Evolutionary conservation across 2,888 invertebrate species (phyloP).

Genomic region (Torymus tubicola): DNA sequence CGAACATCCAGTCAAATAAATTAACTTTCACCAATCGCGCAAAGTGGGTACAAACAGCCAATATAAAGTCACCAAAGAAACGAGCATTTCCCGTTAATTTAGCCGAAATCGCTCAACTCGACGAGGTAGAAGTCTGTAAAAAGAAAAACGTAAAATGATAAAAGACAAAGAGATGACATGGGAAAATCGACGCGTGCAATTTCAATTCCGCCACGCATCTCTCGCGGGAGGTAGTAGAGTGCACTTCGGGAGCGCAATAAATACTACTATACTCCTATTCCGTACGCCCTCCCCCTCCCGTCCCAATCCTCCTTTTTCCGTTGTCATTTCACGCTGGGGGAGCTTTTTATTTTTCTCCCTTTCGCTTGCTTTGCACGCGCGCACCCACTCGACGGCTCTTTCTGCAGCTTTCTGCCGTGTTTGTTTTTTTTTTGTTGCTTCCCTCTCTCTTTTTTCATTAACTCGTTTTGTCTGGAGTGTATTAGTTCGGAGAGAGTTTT

Average conservation of each 20-base stretch:
- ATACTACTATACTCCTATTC: slow-evolving; percentile 18
- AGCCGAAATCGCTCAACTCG: no score
- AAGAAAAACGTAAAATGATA: no score
- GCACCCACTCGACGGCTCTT: no score
- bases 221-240: slow-evolving; percentile 26
- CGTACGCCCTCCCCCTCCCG: not conserved
- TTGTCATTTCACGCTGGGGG: not conserved
- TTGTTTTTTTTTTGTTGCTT: slow-evolving; percentile 9
- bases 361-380: not conserved
- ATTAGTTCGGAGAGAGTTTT: slow-evolving; percentile 15
- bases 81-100: no score
- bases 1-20: no score
- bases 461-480: slow-evolving; percentile 1
- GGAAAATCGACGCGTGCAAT: slow-evolving; percentile 39
- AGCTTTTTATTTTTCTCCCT: not conserved
- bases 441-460: not conserved
- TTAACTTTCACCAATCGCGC: no score
- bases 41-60: no score
- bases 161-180: no score
- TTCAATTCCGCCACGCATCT: slow-evolving; percentile 46
- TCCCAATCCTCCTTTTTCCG: not conserved
- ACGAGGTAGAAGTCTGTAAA: no score
- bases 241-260: slow-evolving; percentile 38
- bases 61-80: no score
- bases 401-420: not conserved